Conservation (phyloP, 1,140 invertebrate genomes). For the Hermetia illucens region DNA sequence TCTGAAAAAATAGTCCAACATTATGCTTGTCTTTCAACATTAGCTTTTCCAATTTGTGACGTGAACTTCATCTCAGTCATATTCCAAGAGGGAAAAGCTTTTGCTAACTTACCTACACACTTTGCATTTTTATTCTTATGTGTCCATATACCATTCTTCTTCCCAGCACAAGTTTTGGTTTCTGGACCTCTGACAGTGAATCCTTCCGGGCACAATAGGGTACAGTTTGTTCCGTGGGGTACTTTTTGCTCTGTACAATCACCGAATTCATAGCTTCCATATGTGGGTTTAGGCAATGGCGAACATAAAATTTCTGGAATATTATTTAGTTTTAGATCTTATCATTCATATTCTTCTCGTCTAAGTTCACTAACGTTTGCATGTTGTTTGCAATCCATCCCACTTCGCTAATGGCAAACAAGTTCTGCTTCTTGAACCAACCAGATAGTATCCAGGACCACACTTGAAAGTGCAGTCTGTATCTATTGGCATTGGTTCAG, state of each 20-base stretch:
- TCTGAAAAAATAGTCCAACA: not conserved
- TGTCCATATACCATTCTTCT: conserved; percentile 34
- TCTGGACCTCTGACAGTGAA: conserved; percentile 34
- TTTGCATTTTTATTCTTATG: conserved; percentile 27
- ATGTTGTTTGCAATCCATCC: conserved; percentile 50
- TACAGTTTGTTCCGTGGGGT: conserved; percentile 38
- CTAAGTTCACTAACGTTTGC: conserved; percentile 42
- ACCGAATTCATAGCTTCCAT: conserved; percentile 35
- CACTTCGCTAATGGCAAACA: conserved; percentile 53
- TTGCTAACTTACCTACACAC: conserved; percentile 33
- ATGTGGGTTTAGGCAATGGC: conserved; percentile 31
- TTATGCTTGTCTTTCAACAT: too few relatives aligned
- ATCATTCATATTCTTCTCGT: not conserved
- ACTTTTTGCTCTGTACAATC: conserved; percentile 35
- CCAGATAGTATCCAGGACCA: conserved; percentile 44
- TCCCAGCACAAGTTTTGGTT: conserved; percentile 31
- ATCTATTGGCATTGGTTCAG: conserved; percentile 35
- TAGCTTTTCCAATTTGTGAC: too few relatives aligned
- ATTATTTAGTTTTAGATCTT: not conserved
- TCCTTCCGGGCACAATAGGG: conserved; percentile 38
- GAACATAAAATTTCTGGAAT: conserved; percentile 40
- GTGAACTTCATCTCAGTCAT: too few relatives aligned
- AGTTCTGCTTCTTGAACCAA: conserved; percentile 47
- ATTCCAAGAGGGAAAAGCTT: too few relatives aligned
- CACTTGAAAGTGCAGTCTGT: conserved; percentile 51